Evolutionary conservation across 1,140 invertebrate genomes (phyloP), one percentile per base, ranked within the genome.

Genomic region (Harlomillsia oculata): DNA sequence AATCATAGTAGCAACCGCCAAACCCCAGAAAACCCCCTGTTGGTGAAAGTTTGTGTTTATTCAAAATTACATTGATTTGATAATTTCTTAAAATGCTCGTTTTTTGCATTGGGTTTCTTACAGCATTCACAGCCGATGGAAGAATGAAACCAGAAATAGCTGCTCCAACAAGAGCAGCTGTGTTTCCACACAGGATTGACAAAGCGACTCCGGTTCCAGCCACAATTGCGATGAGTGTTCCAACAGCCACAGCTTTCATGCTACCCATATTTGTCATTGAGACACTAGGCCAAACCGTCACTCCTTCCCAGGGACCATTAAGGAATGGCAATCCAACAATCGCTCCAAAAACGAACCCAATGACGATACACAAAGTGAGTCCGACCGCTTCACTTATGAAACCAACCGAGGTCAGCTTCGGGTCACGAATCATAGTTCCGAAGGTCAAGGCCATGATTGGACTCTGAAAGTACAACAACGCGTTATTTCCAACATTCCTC

Each of bases 361-460:
- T 83, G 1, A 81, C 41, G 29, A 87, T 73, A 16, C 85, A 89
- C 5, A 87, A 65, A 0, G 79, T 70, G 69, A 89, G 82, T 5
- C 85, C 85, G 5, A 83, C 68, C 3, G 79, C 67, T 48, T 89
- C 75, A 60, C 80, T 82, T 36, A 80, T 77, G 1, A 86, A 73
- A 8, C 84, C 84, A 55, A 79, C 77, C 50, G 74, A 74, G 39
- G 83, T 74, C 1, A 87, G 69, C 5, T 74, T 70, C 59, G 74
- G 72, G 67, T 91, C 85, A 13, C 83, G 76, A 67, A 91, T 86
- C 48, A 86, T 82, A 21, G 80, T 79, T 3, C 87, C 87, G 69
- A 90, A 90, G 28, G 86, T 87, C 34, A 85, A 78, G 9, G 85
- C 86, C 79, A 89, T 84, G 11, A 89, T 86, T 0, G 87, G 87